Evolutionary conservation across 2,797 vertebrate species (phyloP), one percentile per base, ranked within the genome.

Genomic region (Helarctos malayanus): DNA sequence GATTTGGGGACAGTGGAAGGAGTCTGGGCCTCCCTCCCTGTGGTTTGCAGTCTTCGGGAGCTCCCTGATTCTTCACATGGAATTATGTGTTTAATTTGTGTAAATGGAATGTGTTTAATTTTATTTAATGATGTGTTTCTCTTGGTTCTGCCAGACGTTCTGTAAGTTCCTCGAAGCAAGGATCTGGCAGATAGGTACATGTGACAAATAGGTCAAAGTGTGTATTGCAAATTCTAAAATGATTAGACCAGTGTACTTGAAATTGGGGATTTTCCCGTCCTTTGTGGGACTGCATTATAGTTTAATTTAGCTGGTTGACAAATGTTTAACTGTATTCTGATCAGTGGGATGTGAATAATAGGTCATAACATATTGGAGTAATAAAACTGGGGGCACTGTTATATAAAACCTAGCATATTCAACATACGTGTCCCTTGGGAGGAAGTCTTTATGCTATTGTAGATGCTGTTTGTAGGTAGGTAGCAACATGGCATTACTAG

Each of bases 321-420:
- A 96, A 90, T 94, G 91, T 80, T 85, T 88, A 57, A 91, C 97
- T 97, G 96, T 97, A 25, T 97, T 88, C 68, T 54, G 63, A 95
- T 95, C 96, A 97, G 92, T 95, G 78, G 65, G 19, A 35, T 57
- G 35, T 47, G 35, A 91, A 88, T 94, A 93, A 93, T 97, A 86
- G 95, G 63, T 61, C 15, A 14, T 21, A 41, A 57, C 38, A 23
- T 89, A 73, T 85, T 89, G 32, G 85, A 85, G 61, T 94, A 87
- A 38, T 87, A 63, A 76, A 89, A 85, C 61, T 29, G 89, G 71
- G 23, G 80, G 18, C 49, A 21, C 11, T 63, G 41, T 93, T 95
- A 12, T 89, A 93, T 94, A 85, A 87, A 96, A 78, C 25, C 9
- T 2, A 49, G 35, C 25, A 1, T 83, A n/a, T 59, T 96, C 79